phyloP scores from a whole-genome alignment of 2,797 vertebrate genomes.

The Phylloscopus collybita region DNA sequence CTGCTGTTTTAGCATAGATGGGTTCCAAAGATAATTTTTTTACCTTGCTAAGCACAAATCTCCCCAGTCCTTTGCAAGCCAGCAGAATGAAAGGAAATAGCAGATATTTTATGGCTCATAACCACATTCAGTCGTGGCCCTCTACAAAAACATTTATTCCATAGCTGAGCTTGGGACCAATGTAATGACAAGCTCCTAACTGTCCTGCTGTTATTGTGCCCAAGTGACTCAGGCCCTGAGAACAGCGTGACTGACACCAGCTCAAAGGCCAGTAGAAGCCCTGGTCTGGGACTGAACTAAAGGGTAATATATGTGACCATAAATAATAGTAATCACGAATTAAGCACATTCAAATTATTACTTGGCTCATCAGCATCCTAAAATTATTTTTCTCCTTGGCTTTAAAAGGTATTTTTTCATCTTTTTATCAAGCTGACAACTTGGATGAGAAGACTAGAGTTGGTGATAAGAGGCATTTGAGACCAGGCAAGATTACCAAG shows the following conservation, averaged over 20 bases:
- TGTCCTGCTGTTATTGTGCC: not conserved
- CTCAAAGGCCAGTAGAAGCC: not conserved
- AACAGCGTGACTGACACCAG: not conserved
- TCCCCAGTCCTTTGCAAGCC: not conserved
- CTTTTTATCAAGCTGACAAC: not conserved
- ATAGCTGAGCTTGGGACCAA: not conserved
- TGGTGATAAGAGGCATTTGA: not conserved
- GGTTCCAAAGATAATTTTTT: not conserved
- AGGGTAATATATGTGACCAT: not conserved
- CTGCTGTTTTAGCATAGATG: not conserved
- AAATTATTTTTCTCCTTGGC: not conserved
- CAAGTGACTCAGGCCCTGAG: not conserved
- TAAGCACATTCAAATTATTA: not conserved
- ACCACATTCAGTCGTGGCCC: not conserved
- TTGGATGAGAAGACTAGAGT: not conserved
- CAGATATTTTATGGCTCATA: conserved; percentile 26
- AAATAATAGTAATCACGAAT: not conserved
- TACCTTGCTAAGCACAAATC: conserved; percentile 29
- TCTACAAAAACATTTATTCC: conserved; percentile 27
- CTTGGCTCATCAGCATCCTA: not conserved
- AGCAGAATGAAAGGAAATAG: conserved; percentile 26
- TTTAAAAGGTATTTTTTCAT: not conserved
- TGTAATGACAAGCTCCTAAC: not conserved
- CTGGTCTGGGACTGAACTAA: not conserved
- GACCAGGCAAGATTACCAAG: not conserved